Evolutionary conservation across 2,797 vertebrate species (phyloP).

Genomic region (Falco columbarius): DNA sequence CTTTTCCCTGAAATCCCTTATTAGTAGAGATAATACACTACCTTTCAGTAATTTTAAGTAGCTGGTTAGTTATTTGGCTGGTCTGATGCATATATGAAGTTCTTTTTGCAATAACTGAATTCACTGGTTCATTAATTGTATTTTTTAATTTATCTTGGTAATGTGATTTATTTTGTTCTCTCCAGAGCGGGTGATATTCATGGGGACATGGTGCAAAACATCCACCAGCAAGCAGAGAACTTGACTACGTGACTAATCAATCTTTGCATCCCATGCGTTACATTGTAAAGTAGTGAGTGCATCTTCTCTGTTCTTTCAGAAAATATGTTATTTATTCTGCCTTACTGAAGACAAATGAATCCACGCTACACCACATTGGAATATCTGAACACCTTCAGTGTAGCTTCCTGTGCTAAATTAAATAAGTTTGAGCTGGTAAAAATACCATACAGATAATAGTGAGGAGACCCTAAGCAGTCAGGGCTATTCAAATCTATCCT

Average conservation of each 20-base stretch:
- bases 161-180: background rate
- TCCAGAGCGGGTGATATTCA: background rate
- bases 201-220: background rate
- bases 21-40: background rate
- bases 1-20: background rate
- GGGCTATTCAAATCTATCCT: background rate
- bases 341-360: background rate
- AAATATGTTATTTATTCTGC: background rate
- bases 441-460: background rate
- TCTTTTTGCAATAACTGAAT: background rate
- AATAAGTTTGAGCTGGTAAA: background rate
- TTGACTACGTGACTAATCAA: background rate
- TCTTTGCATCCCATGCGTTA: accelerated
- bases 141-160: background rate
- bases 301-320: background rate
- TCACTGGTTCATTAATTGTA: background rate
- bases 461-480: background rate
- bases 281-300: accelerated
- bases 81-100: background rate
- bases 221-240: background rate
- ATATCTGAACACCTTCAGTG: background rate
- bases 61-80: background rate
- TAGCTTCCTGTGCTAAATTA: background rate
- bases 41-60: background rate
- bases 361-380: accelerated